These are phyloP conservation scores for Eudemis profundana DNA, from an alignment of 2,888 invertebrate genomes.

Conservation along the genomic window DNA sequence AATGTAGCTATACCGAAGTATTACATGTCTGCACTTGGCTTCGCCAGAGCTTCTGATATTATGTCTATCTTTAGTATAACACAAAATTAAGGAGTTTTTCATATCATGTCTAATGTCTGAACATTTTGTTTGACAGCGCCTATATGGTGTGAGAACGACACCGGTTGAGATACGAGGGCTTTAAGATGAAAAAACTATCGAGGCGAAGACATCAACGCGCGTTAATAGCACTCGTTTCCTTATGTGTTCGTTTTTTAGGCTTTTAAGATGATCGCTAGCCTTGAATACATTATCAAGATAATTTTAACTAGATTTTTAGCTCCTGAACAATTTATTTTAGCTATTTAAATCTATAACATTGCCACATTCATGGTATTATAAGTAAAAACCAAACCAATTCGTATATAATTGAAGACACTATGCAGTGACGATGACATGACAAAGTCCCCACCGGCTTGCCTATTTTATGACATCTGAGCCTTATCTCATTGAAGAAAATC, in stretches of 20 bases:
- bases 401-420: no score
- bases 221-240: conserved; percentile 49
- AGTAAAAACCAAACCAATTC: neutral
- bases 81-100: conserved; percentile 13
- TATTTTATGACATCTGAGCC: no score
- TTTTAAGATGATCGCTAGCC: neutral
- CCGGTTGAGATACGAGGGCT: conserved; percentile 21
- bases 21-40: conserved; percentile 20
- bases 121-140: neutral
- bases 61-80: no score
- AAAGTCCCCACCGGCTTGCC: no score
- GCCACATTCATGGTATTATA: neutral
- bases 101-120: neutral
- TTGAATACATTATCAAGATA: neutral
- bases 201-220: conserved; percentile 82
- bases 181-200: conserved; percentile 51
- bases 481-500: no score
- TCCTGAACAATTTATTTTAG: neutral
- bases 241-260: neutral
- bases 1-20: no score
- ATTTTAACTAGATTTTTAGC: neutral
- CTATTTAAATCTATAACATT: neutral
- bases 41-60: no score
- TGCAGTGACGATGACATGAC: no score
- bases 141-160: conserved; percentile 13